Evolutionary conservation across 1,140 invertebrate species (phyloP).

Genomic region (Sarcophaga peregrina): DNA sequence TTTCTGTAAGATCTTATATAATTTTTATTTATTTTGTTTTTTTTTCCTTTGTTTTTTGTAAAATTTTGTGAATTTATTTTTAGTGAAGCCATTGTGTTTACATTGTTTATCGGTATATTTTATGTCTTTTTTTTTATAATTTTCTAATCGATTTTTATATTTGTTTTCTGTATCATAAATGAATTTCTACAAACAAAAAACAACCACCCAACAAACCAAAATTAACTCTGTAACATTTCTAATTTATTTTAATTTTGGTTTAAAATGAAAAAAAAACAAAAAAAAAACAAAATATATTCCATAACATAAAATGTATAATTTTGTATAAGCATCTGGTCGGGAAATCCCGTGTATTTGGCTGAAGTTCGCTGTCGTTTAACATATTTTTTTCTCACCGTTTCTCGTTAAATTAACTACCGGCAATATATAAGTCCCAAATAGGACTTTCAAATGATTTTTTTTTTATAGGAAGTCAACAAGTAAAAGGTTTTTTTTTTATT

Average conservation of each 20-base stretch:
- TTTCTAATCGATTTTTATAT: slow-evolving; percentile 37
- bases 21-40: neutral
- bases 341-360: slow-evolving; percentile 66
- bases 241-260: slow-evolving; percentile 27
- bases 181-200: slow-evolving; percentile 29
- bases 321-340: slow-evolving; percentile 65
- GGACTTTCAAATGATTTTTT: neutral
- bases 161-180: slow-evolving; percentile 38
- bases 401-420: slow-evolving; percentile 32
- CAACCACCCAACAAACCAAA: neutral
- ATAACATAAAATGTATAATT: slow-evolving; percentile 29
- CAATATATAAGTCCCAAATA: neutral
- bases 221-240: neutral
- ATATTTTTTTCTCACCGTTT: neutral
- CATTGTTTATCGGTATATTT: slow-evolving; percentile 13
- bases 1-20: too few species aligned
- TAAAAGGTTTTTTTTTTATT: slow-evolving; percentile 8
- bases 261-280: slow-evolving; percentile 14
- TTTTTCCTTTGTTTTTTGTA: neutral
- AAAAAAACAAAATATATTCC: slow-evolving; percentile 32
- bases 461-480: neutral
- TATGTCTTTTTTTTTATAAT: slow-evolving; percentile 31
- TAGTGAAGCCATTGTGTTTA: neutral
- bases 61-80: slow-evolving; percentile 9
- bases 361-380: slow-evolving; percentile 52